These are phyloP conservation scores for Clarias magur DNA, from an alignment of 2,113 vertebrate species.

Conservation along the genomic window DNA sequence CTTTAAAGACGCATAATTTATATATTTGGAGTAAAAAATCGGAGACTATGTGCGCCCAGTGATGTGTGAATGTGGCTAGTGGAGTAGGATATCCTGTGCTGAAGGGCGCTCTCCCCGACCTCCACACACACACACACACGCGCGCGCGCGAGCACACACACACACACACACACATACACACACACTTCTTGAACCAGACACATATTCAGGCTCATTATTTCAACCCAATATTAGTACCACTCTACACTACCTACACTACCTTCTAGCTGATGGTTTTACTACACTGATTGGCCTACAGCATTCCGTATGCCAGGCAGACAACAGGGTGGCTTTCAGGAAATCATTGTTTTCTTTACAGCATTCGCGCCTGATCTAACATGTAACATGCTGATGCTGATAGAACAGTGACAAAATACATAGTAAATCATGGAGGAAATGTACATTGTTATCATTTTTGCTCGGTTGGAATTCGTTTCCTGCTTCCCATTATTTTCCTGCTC, in stretches of 20 bases:
- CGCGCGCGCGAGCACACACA: no score
- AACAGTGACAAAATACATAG: neutral
- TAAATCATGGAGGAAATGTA: neutral
- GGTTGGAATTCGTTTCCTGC: neutral
- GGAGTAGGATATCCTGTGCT: slow-evolving; percentile 5
- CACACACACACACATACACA: no score
- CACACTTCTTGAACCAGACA: neutral
- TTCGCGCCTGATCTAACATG: neutral
- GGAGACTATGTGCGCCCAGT: neutral
- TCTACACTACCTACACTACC: neutral
- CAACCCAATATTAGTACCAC: neutral
- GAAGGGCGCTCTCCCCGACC: slow-evolving; percentile 51
- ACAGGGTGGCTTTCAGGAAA: neutral
- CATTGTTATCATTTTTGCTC: neutral
- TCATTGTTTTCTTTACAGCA: neutral
- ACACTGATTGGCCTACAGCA: neutral
- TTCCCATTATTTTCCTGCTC: neutral
- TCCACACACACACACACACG: neutral
- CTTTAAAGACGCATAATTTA: neutral
- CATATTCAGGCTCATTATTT: neutral
- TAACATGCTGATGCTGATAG: neutral
- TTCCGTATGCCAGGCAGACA: neutral
- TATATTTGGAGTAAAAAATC: neutral
- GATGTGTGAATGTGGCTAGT: neutral
- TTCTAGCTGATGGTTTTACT: neutral